Evolutionary conservation across 2,797 vertebrate species (phyloP).

Genomic region (Dicrostonyx torquatus): DNA sequence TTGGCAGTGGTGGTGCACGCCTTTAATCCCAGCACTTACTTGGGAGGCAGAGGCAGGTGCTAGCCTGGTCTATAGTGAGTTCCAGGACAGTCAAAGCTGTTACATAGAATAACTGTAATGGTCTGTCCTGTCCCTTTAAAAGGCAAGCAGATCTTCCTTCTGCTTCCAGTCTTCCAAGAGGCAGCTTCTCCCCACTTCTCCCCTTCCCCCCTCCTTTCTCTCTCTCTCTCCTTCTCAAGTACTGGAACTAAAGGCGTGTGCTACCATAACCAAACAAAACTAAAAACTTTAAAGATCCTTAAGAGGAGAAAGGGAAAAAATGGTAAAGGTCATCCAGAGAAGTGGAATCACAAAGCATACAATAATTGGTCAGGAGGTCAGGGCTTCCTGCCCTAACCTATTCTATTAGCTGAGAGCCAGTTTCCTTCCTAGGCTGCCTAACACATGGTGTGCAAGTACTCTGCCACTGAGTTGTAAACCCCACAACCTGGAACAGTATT

Average conservation of each 20-base stretch:
- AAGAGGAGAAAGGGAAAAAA: not conserved
- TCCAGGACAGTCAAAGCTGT: not conserved
- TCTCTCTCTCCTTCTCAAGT: not conserved
- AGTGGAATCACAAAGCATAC: not conserved
- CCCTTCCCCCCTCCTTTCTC: no score
- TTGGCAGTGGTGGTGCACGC: not conserved
- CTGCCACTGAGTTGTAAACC: not conserved
- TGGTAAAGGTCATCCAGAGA: slow-evolving; percentile 7
- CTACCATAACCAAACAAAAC: not conserved
- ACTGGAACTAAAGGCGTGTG: not conserved
- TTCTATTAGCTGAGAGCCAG: not conserved
- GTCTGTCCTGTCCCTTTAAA: no score
- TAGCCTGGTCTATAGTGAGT: not conserved
- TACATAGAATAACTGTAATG: not conserved
- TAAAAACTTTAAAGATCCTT: not conserved
- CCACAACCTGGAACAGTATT: not conserved
- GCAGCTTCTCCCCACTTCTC: no score
- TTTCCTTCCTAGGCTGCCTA: slow-evolving; percentile 19
- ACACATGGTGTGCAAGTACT: not conserved
- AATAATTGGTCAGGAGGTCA: not conserved
- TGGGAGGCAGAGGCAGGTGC: not conserved
- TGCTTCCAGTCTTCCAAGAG: no score
- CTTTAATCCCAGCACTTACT: not conserved
- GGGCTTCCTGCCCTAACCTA: not conserved
- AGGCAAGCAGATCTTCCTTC: no score